Evolutionary conservation across 2,888 invertebrate genomes (phyloP).

Genomic region (Camponotus fellah): DNA sequence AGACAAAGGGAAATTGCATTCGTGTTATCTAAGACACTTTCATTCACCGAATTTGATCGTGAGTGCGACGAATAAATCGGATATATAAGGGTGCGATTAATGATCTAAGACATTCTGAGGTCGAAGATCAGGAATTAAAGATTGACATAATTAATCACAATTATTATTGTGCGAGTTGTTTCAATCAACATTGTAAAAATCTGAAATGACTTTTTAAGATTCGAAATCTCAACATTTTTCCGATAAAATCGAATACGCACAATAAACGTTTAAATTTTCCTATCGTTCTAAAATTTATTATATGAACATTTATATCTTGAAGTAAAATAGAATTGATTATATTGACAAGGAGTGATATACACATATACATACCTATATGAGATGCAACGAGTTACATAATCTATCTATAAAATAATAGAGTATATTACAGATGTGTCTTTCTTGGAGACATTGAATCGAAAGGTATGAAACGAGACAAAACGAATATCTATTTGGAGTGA

Average conservation of each 20-base stretch:
- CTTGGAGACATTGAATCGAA: neutral
- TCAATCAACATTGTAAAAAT: conserved; percentile 14
- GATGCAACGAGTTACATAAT: conserved; percentile 34
- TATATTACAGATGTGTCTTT: neutral
- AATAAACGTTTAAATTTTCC: neutral
- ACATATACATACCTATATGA: neutral
- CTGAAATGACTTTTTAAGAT: conserved; percentile 8
- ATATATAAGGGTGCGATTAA: conserved; percentile 4
- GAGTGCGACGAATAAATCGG: conserved; percentile 13
- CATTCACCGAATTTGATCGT: neutral
- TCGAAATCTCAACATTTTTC: neutral
- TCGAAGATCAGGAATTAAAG: neutral
- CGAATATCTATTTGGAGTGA: conserved; percentile 5
- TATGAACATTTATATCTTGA: neutral
- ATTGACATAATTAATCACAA: neutral
- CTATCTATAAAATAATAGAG: conserved; percentile 5
- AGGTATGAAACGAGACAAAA: conserved; percentile 3
- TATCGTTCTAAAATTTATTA: conserved; percentile 1
- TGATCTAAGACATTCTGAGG: neutral
- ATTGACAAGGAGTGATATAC: neutral
- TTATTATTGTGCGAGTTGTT: neutral
- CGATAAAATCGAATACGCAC: neutral
- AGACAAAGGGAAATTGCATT: neutral
- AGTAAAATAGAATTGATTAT: neutral
- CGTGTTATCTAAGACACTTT: neutral